Base-by-base conservation (phyloP, 1,140 invertebrate genomes). In the Drosophila bocki region DNA sequence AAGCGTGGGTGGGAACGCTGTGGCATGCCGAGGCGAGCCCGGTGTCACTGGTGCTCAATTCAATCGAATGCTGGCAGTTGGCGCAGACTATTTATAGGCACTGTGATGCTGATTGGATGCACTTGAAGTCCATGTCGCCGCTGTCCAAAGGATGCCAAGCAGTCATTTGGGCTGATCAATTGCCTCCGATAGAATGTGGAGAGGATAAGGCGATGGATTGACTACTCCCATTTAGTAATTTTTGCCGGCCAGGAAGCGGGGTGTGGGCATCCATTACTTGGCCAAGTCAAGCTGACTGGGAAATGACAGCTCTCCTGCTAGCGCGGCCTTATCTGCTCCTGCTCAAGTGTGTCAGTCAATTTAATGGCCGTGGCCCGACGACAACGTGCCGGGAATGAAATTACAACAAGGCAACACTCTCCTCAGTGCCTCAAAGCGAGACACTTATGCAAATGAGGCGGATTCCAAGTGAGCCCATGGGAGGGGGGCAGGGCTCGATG, bases 151-250 rank as follows among this genome's bases (percentile, higher is more conserved):
- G 62, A 41, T 33, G 39, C 35, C 65, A 64, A 69, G 51, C 60
- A 60, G 68, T 45, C 75, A 65, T 77, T 88, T 84, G 22, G 71
- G 67, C 61, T 78, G 84, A 87, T 87, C 84, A 87, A 84, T 87
- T 87, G 76, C 67, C 72, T 71, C 41, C 44, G 72, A 80, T 87
- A 72, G 48, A 32, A 32, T 17, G 26, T 12, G 32, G 48, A 33
- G 33, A 22, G 63, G 74, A 54, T 74, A 39, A 74, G 45, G 69
- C 29, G 67, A 54, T 59, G 37, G 53, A 68, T 65, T 79, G 69
- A 41, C 45, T 68, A 70, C 63, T 60, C 72, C 70, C 70, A 79
- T 85, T 81, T 70, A 47, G 51, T 84, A 84, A 84, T 71, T 80
- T 80, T 75, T 56, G 45, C 41, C 42, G 63, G 13, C 29, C n/a